A percentile compares a stretch with the other conserved stretches of the same genome.
These are phyloP conservation scores for Achatina immaculata DNA, from an alignment of 1,140 invertebrate genomes.

Conservation along the genomic window DNA sequence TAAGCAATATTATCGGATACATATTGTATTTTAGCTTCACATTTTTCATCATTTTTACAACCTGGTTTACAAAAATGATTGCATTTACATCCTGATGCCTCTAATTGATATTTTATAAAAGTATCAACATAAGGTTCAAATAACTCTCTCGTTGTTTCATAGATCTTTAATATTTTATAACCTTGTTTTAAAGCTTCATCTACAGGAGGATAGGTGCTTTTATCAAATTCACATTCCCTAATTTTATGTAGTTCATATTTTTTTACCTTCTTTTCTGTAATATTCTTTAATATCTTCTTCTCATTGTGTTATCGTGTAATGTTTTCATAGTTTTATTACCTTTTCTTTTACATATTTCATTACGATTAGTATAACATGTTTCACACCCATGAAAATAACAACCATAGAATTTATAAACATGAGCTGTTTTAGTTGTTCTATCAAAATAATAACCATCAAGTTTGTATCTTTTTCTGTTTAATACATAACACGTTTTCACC, in stretches of 20 bases:
- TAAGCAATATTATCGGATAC: too few relatives aligned
- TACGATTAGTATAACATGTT: too few relatives aligned
- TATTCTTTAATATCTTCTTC: not conserved
- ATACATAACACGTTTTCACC: not conserved
- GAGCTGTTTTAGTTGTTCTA: not conserved
- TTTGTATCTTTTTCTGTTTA: not conserved
- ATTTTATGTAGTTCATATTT: not conserved
- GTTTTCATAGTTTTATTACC: not conserved
- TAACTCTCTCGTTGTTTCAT: not conserved
- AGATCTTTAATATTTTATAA: too few relatives aligned
- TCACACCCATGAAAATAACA: constrained; percentile 6
- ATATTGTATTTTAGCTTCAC: too few relatives aligned
- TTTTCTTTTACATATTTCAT: constrained; percentile 3
- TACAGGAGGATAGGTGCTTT: not conserved
- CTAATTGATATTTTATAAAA: not conserved
- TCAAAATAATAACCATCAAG: constrained; percentile 12
- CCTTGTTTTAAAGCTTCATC: not conserved
- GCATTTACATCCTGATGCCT: not conserved
- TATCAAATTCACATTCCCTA: constrained; percentile 12
- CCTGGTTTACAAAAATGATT: not conserved
- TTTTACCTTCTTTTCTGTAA: not conserved
- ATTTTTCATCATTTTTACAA: not conserved
- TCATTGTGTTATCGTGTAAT: not conserved
- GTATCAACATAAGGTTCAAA: not conserved
- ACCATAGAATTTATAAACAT: not conserved